A percentile compares a stretch with the other conserved stretches of the same genome.
Evolutionary conservation across 2,113 vertebrate species (phyloP).

Genomic region (Phalacrocorax pelagicus): DNA sequence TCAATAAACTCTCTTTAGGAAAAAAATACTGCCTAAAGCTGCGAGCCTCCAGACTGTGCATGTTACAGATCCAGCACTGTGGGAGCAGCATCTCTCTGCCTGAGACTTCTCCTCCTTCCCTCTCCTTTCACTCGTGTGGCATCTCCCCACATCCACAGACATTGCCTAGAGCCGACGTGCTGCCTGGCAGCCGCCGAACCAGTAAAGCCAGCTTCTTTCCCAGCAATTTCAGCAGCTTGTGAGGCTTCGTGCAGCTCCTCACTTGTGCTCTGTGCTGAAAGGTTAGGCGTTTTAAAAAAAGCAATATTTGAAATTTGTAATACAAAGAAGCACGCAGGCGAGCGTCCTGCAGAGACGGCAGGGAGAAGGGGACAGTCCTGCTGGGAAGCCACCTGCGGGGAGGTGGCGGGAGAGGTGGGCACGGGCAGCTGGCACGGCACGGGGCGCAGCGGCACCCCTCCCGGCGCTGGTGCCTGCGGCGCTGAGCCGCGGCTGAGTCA

Average conservation of each 20-base stretch:
- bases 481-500: conserved; percentile 45
- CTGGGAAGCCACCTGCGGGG: neutral
- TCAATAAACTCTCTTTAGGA: neutral
- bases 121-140: neutral
- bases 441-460: neutral
- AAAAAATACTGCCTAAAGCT: neutral
- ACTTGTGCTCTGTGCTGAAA: accelerated
- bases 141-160: conserved; percentile 13
- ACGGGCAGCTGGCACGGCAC: neutral
- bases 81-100: conserved; percentile 1
- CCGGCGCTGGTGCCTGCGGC: neutral
- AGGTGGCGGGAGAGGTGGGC: neutral
- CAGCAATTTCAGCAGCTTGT: neutral
- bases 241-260: neutral
- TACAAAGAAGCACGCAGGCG: accelerated
- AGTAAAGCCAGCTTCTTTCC: neutral
- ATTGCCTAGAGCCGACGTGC: neutral
- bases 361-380: neutral
- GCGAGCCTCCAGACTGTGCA: neutral
- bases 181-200: neutral
- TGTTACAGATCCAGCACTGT: neutral
- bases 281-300: neutral
- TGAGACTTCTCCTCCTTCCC: neutral
- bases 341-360: neutral
- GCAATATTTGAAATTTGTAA: accelerated